Conservation (phyloP, 2,888 invertebrate genomes). For the Hololepta plana region DNA sequence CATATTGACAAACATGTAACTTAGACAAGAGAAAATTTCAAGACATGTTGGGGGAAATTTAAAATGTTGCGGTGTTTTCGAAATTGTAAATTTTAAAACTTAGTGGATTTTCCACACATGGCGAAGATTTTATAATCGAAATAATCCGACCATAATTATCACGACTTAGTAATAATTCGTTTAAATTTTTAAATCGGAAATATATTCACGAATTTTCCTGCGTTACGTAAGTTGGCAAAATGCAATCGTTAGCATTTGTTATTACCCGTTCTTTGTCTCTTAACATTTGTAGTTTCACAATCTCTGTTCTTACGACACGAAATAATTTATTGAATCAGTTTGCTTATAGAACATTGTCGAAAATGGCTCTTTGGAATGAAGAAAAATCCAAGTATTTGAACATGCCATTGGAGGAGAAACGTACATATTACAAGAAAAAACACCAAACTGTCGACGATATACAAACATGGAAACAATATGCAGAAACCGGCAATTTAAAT, state of each 20-base stretch:
- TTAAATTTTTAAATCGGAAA: slow-evolving; percentile 3
- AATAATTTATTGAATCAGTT: too few relatives aligned
- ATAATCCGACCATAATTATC: too few relatives aligned
- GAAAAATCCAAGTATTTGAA: slow-evolving; percentile 35
- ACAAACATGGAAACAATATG: slow-evolving; percentile 37
- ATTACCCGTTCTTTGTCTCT: not conserved
- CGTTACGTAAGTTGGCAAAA: slow-evolving; percentile 1
- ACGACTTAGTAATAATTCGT: too few relatives aligned
- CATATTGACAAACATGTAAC: not conserved
- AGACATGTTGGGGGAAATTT: too few relatives aligned
- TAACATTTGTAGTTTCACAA: slow-evolving; percentile 3
- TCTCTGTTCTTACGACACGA: too few relatives aligned
- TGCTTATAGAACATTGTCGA: too few relatives aligned
- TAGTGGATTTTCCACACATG: too few relatives aligned
- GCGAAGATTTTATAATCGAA: too few relatives aligned
- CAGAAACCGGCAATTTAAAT: slow-evolving; percentile 18
- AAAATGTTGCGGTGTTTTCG: too few relatives aligned
- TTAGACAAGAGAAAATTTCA: too few relatives aligned
- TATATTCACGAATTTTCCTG: slow-evolving; percentile 3
- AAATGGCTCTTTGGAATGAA: slow-evolving; percentile 32
- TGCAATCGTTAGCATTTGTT: slow-evolving; percentile 1
- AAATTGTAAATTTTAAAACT: too few relatives aligned
- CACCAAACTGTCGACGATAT: slow-evolving; percentile 29
- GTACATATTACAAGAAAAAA: slow-evolving; percentile 29
- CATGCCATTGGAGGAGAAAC: slow-evolving; percentile 34